Conservation (phyloP, 2,888 invertebrate species). For the Rhamnusium bicolor region DNA sequence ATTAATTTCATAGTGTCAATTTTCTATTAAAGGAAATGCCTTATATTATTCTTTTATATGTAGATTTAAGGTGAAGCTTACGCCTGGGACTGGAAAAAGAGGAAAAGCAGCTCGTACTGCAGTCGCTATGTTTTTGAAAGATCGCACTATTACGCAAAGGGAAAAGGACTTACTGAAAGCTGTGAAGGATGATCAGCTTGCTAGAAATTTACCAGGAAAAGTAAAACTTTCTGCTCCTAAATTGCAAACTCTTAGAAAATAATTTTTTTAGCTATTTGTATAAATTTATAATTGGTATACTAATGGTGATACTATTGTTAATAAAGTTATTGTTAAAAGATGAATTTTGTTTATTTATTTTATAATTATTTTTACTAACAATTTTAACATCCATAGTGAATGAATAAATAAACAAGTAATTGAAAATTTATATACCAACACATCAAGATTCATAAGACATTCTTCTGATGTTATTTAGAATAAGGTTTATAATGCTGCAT, state of each 20-base stretch:
- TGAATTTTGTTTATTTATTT: neutral
- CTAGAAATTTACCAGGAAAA: conserved; percentile 97
- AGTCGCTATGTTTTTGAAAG: conserved; percentile 89
- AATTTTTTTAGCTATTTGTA: conserved; percentile 47
- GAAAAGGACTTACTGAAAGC: conserved; percentile 94
- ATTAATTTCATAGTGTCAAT: no score
- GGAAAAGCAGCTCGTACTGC: conserved; percentile 97
- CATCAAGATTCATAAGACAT: no score
- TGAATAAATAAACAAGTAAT: no score
- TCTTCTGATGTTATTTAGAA: no score
- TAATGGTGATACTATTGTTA: conserved; percentile 11
- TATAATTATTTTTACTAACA: no score
- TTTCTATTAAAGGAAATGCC: no score
- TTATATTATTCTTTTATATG: conserved; percentile 51
- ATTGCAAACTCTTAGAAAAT: conserved; percentile 80
- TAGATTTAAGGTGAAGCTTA: conserved; percentile 95
- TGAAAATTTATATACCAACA: no score
- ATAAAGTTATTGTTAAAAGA: conserved; percentile 16
- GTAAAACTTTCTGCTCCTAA: conserved; percentile 95
- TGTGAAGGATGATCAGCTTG: conserved; percentile 92
- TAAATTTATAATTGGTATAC: conserved; percentile 9
- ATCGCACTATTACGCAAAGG: conserved; percentile 80
- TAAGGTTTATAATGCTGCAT: no score
- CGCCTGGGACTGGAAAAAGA: conserved; percentile 93
- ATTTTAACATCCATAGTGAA: no score